A percentile compares a stretch with the other conserved stretches of the same genome.
These are phyloP conservation scores for Pteronura brasiliensis DNA, from an alignment of 2,113 vertebrate species.

Conservation along the genomic window DNA sequence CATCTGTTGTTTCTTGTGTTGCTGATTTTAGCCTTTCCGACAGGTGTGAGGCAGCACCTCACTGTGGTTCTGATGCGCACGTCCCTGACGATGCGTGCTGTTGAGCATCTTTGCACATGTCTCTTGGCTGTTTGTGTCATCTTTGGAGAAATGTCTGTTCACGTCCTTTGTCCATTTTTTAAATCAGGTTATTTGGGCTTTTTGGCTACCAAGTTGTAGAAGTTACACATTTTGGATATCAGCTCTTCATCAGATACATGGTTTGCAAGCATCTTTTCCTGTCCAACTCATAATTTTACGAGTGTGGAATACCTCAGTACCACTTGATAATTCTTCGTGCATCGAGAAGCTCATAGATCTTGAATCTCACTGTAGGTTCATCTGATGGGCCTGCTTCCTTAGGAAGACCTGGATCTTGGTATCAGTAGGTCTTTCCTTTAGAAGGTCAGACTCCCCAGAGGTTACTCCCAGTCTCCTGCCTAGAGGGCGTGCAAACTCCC, in stretches of 20 bases:
- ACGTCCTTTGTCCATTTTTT: background rate
- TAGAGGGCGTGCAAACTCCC: background rate
- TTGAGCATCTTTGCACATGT: background rate
- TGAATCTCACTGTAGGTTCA: background rate
- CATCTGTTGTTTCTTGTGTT: background rate
- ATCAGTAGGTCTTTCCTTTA: background rate
- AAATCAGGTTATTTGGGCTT: background rate
- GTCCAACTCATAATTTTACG: background rate
- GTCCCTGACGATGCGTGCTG: background rate
- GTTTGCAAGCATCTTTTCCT: background rate
- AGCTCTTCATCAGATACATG: background rate
- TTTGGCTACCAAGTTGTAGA: background rate
- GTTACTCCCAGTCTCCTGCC: background rate
- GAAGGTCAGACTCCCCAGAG: background rate
- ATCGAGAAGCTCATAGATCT: background rate
- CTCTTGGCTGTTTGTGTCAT: background rate
- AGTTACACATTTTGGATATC: background rate
- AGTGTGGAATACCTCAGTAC: background rate
- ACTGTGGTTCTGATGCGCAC: background rate
- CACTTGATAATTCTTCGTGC: background rate
- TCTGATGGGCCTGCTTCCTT: background rate
- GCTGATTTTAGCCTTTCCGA: background rate
- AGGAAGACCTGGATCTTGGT: background rate
- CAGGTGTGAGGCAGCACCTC: background rate
- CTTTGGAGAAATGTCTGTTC: background rate